Evolutionary conservation across 1,140 invertebrate genomes (phyloP), one percentile per base, ranked within the genome.

Genomic region (Muscidifurax raptorellus): DNA sequence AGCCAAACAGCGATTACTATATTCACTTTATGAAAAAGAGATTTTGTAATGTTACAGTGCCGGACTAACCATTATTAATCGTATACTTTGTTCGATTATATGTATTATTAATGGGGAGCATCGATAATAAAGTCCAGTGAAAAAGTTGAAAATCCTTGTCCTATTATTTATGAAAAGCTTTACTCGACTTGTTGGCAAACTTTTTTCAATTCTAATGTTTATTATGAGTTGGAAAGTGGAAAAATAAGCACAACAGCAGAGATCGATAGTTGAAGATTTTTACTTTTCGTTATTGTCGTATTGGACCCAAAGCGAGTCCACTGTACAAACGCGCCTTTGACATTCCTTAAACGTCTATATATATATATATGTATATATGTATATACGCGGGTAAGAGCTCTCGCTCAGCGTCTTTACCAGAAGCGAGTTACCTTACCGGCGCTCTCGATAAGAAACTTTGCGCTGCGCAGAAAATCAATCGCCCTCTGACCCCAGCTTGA

Each of bases 71-170:
- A 88, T 87, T 86, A 87, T 87, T 89, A 88, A 84, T 84, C 75
- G 69, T 87, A 87, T 86, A 87, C 85, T 87, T 86, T 86, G 87
- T 86, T 88, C 85, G 86, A 90, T 89, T 89, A 88, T 90, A 90
- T 89, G 86, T 86, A 90, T 90, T 89, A 89, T 88, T 90, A 89
- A 90, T 90, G 85, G 88, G 86, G 86, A 88, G 87, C 85, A 88
- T 90, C 87, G 85, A 89, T 88, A 90, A 89, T 88, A 90, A 90
- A 89, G 84, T 88, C 85, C 86, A 87, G 32, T 87, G 80, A 86
- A 87, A 87, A 87, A 86, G 80, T 66, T 84, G 12, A 22, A 59
- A 28, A 28, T 12, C 13, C 10, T 30, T 28, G 66, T 28, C 12
- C 18, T 30, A 28, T 69, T 28, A 28, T 27, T 27, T 67, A 67